phyloP scores from a whole-genome alignment of 2,113 vertebrate genomes.

The Entelurus aequoreus region DNA sequence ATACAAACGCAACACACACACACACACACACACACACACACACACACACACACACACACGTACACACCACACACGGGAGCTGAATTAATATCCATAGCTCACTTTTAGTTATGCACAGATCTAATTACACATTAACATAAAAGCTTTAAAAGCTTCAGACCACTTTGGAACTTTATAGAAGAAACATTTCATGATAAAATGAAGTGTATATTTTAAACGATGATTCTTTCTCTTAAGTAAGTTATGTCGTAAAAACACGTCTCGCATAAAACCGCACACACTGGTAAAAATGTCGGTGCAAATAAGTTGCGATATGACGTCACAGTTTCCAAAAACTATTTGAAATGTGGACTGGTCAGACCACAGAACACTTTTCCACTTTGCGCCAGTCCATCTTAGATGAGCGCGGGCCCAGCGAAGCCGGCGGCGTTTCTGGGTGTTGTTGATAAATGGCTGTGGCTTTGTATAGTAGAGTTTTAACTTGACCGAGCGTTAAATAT shows the following conservation, averaged over 20 bases:
- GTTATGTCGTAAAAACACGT: background rate
- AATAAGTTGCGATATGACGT: background rate
- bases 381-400: no score
- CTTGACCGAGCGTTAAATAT: no score
- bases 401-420: no score
- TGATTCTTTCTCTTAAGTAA: background rate
- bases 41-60: background rate
- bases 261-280: background rate
- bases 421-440: no score
- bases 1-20: conserved; percentile 34
- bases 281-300: background rate
- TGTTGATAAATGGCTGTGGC: no score
- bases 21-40: background rate
- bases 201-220: conserved; percentile 11
- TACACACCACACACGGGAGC: background rate
- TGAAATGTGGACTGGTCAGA: no score
- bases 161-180: conserved; percentile 21
- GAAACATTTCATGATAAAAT: conserved; percentile 27
- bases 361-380: no score
- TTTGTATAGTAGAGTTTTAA: no score
- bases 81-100: conserved; percentile 9
- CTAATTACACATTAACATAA: conserved; percentile 37
- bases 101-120: conserved; percentile 23
- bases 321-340: no score
- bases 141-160: conserved; percentile 27